Percentiles rank a stretch among this genome's conserved stretches.
These are phyloP conservation scores for Bombyx huttoni DNA, from an alignment of 2,888 invertebrate species.

Conservation along the genomic window DNA sequence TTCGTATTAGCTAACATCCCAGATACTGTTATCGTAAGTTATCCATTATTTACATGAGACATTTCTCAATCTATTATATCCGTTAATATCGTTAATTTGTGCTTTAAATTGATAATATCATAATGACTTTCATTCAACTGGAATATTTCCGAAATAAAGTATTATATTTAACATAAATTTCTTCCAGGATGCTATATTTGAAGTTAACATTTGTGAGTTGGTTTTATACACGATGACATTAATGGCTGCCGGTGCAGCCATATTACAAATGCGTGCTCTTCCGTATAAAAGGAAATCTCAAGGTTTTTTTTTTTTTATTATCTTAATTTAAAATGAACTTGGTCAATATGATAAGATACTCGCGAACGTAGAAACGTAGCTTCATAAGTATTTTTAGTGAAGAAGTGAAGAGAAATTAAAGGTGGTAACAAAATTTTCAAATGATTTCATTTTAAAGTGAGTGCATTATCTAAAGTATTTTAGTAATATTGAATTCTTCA, in stretches of 20 bases:
- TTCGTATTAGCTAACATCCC: constrained; percentile 83
- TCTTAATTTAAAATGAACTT: not conserved
- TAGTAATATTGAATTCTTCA: no score
- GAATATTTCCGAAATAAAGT: no score
- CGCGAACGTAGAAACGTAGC: no score
- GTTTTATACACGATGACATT: constrained; percentile 79
- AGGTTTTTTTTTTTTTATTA: constrained; percentile 32
- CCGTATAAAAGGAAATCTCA: constrained; percentile 75
- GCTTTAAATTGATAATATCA: no score
- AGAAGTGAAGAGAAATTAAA: no score
- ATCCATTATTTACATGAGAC: not conserved
- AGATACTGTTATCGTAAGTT: constrained; percentile 67
- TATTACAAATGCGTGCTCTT: constrained; percentile 78
- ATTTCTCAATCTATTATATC: no score
- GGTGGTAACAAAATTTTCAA: no score
- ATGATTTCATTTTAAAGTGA: no score
- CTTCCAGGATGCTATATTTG: constrained; percentile 75
- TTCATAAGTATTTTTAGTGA: no score
- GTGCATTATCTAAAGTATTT: no score
- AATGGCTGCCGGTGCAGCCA: constrained; percentile 74
- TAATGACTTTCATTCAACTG: no score
- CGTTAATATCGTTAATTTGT: no score
- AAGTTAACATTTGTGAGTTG: constrained; percentile 84
- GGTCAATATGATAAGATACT: not conserved
- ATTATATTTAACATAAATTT: not conserved